These are phyloP conservation scores for Lerista edwardsae DNA, from an alignment of 2,797 vertebrate genomes.

Conservation along the genomic window DNA sequence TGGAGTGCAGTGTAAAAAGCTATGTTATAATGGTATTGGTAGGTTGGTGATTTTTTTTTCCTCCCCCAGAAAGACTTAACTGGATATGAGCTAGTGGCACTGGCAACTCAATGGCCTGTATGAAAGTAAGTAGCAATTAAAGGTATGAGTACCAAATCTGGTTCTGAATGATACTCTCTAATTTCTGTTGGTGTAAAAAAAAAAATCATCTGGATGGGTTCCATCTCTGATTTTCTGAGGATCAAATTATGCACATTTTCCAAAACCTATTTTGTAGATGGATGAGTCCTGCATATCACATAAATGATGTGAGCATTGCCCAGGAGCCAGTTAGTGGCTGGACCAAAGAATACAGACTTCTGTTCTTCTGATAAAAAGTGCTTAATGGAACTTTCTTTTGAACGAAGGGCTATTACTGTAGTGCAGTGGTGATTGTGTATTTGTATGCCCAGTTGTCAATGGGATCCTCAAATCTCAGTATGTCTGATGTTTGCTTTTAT, in stretches of 20 bases:
- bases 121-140: neutral
- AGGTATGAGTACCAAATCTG: neutral
- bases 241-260: neutral
- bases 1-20: too few species aligned
- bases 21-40: neutral
- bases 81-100: neutral
- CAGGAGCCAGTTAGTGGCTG: neutral
- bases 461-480: conserved; percentile 11
- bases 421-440: neutral
- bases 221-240: neutral
- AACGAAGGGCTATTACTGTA: conserved; percentile 13
- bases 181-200: neutral
- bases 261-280: neutral
- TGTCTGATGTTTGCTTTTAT: conserved; percentile 8
- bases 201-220: neutral
- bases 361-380: neutral
- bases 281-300: neutral
- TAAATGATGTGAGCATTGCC: neutral
- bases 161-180: neutral
- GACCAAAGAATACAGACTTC: neutral
- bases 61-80: neutral
- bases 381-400: neutral
- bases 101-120: neutral
- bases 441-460: neutral
- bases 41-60: neutral